A percentile compares a stretch with the other conserved stretches of the same genome.
phyloP scores from a whole-genome alignment of 2,888 invertebrate species.

The Hoplodrina ambigua region DNA sequence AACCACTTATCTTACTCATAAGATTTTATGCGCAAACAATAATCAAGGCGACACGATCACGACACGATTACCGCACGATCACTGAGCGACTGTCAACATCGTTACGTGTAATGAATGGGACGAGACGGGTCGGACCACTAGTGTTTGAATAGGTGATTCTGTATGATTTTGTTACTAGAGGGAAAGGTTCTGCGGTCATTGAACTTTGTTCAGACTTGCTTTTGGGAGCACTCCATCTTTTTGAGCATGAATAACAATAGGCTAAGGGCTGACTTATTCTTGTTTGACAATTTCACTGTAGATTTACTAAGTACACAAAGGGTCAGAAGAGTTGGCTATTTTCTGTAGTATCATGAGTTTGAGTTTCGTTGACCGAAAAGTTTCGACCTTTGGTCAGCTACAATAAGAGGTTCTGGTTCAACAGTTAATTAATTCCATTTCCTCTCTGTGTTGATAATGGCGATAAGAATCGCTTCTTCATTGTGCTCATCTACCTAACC shows the following conservation, averaged over 20 bases:
- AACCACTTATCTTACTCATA: slow-evolving; percentile 54
- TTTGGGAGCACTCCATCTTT: neutral
- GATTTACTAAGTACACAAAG: neutral
- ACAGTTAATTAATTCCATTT: neutral
- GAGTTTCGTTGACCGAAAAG: neutral
- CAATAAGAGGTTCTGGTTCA: neutral
- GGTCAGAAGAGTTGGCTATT: no score
- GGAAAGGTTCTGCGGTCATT: neutral
- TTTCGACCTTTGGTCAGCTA: neutral
- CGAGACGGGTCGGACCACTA: slow-evolving; percentile 1
- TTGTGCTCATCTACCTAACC: neutral
- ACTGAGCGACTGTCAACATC: slow-evolving; percentile 47
- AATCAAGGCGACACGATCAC: slow-evolving; percentile 38
- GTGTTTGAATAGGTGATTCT: slow-evolving; percentile 36
- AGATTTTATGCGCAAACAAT: slow-evolving; percentile 55
- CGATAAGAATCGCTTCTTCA: neutral
- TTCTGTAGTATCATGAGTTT: no score
- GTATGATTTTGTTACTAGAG: slow-evolving; percentile 13
- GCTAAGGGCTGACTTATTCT: neutral
- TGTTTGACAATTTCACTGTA: neutral
- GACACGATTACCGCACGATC: slow-evolving; percentile 50
- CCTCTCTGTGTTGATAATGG: no score
- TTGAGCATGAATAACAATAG: neutral
- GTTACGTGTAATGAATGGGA: slow-evolving; percentile 48
- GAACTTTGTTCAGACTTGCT: slow-evolving; percentile 10